A percentile compares a stretch with the other conserved stretches of the same genome.
Evolutionary conservation across 2,888 invertebrate species (phyloP).

Genomic region (Drosophila koepferae): DNA sequence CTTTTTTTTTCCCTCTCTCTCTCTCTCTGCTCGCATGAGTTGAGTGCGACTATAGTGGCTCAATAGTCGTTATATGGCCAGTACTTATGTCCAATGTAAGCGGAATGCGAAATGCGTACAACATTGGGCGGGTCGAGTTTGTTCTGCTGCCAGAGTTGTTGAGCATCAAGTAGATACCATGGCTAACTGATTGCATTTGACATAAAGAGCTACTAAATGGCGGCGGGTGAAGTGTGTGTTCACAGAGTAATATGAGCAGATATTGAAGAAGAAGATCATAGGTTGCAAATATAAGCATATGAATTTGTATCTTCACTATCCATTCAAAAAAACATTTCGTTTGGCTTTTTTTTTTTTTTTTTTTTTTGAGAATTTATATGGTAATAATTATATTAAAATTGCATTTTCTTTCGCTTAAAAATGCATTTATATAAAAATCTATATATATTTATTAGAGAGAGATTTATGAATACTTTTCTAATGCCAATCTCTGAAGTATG

Average conservation of each 20-base stretch:
- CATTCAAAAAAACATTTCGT: not conserved
- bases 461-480: too few relatives aligned
- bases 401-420: too few relatives aligned
- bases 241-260: not conserved
- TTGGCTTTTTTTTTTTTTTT: not conserved
- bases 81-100: constrained; percentile 46
- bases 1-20: not conserved
- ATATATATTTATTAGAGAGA: too few relatives aligned
- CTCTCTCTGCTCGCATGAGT: constrained; percentile 30
- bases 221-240: not conserved
- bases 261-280: not conserved
- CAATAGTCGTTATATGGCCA: constrained; percentile 39
- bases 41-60: constrained; percentile 42
- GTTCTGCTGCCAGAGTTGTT: not conserved
- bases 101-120: constrained; percentile 37
- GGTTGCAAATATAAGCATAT: not conserved
- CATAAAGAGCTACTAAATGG: not conserved
- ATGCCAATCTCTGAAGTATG: too few relatives aligned
- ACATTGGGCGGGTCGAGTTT: constrained; percentile 4
- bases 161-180: not conserved
- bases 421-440: too few relatives aligned
- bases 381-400: too few relatives aligned
- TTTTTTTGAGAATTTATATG: too few relatives aligned
- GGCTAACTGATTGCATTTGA: constrained; percentile 1
- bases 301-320: not conserved